A percentile compares a stretch with the other conserved stretches of the same genome.
These are phyloP conservation scores for Chloroclysta siterata DNA, from an alignment of 2,888 invertebrate genomes.

Conservation along the genomic window DNA sequence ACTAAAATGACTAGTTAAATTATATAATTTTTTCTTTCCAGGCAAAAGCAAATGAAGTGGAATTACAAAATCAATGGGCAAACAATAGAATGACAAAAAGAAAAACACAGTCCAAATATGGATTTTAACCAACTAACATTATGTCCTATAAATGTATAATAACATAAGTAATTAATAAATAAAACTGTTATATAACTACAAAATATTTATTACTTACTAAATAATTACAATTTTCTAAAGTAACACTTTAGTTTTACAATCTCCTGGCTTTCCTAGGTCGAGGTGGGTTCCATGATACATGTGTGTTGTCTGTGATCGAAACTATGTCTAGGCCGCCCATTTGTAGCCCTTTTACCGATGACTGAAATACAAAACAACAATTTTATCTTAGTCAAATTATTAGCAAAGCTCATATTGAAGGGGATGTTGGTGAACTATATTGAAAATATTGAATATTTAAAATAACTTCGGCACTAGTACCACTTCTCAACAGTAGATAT, in stretches of 20 bases:
- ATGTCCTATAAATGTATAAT: constrained; percentile 5
- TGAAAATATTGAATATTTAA: no score
- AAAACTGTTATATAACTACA: constrained; percentile 18
- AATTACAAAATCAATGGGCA: constrained; percentile 97
- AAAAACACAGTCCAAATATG: constrained; percentile 98
- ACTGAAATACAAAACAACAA: constrained; percentile 82
- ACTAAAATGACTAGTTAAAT: no score
- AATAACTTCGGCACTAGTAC: no score
- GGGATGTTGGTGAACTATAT: no score
- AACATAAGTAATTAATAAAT: constrained; percentile 17
- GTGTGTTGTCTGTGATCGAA: constrained; percentile 96
- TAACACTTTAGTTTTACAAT: constrained; percentile 83
- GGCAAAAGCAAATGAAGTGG: constrained; percentile 97
- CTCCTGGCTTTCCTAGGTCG: constrained; percentile 93
- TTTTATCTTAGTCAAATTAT: background rate
- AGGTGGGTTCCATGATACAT: constrained; percentile 92
- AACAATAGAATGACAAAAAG: constrained; percentile 92
- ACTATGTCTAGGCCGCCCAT: constrained; percentile 96
- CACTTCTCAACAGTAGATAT: no score
- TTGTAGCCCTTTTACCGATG: constrained; percentile 96
- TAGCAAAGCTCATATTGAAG: background rate
- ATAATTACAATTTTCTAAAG: constrained; percentile 29
- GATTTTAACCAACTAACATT: constrained; percentile 87
- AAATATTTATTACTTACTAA: constrained; percentile 27
- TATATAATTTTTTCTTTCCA: constrained; percentile 73